These are phyloP conservation scores for Osmerus eperlanus DNA, from an alignment of 2,113 vertebrate genomes.

Conservation along the genomic window DNA sequence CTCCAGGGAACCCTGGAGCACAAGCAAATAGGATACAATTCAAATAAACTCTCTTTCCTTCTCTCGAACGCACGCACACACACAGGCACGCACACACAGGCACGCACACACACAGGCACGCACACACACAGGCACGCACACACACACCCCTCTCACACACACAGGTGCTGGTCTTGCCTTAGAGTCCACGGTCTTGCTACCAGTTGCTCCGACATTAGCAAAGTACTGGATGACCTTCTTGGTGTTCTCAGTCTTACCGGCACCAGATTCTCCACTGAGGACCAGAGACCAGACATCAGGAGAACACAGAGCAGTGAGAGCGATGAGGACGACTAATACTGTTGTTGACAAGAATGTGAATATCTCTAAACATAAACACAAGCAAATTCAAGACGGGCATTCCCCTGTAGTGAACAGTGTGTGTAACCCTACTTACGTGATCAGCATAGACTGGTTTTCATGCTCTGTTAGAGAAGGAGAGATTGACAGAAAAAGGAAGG, in stretches of 20 bases:
- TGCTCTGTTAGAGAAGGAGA: constrained; percentile 62
- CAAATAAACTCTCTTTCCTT: too few relatives aligned
- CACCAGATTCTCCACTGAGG: constrained; percentile 82
- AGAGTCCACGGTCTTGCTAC: constrained; percentile 70
- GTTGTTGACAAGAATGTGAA: too few relatives aligned
- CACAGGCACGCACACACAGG: not conserved
- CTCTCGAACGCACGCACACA: not conserved
- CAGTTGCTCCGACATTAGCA: constrained; percentile 79
- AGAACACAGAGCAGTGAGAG: too few relatives aligned
- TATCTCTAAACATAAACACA: not conserved
- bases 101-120: not conserved
- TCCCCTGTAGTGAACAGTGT: not conserved
- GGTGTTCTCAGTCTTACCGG: constrained; percentile 85
- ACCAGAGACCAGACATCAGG: not conserved
- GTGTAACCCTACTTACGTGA: constrained; percentile 69
- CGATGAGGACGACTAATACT: too few relatives aligned
- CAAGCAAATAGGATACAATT: too few relatives aligned
- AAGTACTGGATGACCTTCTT: constrained; percentile 89
- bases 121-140: constrained; percentile 3
- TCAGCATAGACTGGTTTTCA: constrained; percentile 83
- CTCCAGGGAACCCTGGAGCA: constrained; percentile 72
- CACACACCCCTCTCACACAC: not conserved
- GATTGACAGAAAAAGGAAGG: constrained; percentile 9
- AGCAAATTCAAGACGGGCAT: too few relatives aligned
- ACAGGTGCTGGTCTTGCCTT: constrained; percentile 59